Base-by-base conservation (phyloP, 2,113 vertebrate genomes). In the Phoxinus phoxinus region DNA sequence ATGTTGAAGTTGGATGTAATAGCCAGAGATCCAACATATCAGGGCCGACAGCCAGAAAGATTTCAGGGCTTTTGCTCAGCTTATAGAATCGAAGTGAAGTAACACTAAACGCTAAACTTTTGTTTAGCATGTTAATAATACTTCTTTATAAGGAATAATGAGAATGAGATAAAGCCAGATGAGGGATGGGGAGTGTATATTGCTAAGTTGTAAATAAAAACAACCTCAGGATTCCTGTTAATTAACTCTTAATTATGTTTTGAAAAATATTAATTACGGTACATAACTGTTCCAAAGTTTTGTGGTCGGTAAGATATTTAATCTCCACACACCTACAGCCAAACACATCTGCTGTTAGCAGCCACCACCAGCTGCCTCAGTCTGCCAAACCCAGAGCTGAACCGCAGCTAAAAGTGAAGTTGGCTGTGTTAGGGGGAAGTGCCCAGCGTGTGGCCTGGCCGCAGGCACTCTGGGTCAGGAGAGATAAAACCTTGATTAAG, bases 1-100 rank as follows among this genome's bases (percentile, higher is more conserved):
- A 74, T 82, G 63, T 88, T 84, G 83, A 75, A 83, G 88, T 82
- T 78, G 63, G 81, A 61, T 84, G 65, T 84, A 81, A 88, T 88
- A 51, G 87, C 37, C 12, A 81, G 71, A 30, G n/a, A 73, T 84
- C 35, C 71, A 78, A 84, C 84, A 63, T 27, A 71, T 87, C 61
- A 86, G 61, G n/a, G 37, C 78, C 84, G 63, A 67, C 86, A 67
- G 44, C 63, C 30, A 74, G 72, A 74, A 48, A 17, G n/a, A 74
- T n/a, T 25, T 74, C 37, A 74, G n/a, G 23, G n/a, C 41, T 27
- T 21, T 41, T 30, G 35, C 37, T 30, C 82, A 61, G 27, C 23
- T 53, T 27, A 8, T 30, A 67, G 12, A 32, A 67, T 25, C 41
- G 46, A 48, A 46, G 44, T 48, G 7, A 74, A 74, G 41, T 17